phyloP scores from a whole-genome alignment of 1,140 invertebrate genomes.

The Bombus terrestris region DNA sequence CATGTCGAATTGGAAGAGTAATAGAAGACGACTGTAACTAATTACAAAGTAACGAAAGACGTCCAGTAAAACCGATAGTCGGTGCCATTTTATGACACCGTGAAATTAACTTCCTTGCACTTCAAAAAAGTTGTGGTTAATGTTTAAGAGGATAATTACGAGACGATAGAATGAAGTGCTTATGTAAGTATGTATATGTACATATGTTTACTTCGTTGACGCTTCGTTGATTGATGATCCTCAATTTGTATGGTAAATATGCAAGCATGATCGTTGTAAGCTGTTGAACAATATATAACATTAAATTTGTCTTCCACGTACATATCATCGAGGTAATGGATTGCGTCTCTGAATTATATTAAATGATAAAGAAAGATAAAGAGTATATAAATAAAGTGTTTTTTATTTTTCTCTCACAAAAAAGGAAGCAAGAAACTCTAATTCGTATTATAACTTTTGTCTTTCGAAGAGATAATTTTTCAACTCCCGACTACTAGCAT shows the following conservation, averaged over 20 bases:
- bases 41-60: not conserved
- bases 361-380: too few species aligned
- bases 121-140: not conserved
- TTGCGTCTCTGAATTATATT: too few species aligned
- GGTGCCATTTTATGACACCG: not conserved
- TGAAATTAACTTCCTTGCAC: conserved; percentile 1
- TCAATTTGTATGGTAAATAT: not conserved
- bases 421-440: too few species aligned
- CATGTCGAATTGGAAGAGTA: not conserved
- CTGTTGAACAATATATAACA: not conserved
- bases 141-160: conserved; percentile 3
- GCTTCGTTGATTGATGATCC: not conserved
- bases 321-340: not conserved
- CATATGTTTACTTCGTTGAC: not conserved
- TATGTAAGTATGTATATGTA: not conserved
- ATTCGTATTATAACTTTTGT: too few species aligned
- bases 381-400: too few species aligned
- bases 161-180: not conserved
- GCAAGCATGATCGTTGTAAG: not conserved
- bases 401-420: too few species aligned
- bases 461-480: too few species aligned
- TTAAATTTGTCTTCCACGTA: not conserved
- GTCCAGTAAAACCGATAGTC: conserved; percentile 10
- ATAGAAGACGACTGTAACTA: not conserved
- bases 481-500: not conserved